Base-by-base conservation (phyloP, 1,140 invertebrate species). In the Cydia pomonella region DNA sequence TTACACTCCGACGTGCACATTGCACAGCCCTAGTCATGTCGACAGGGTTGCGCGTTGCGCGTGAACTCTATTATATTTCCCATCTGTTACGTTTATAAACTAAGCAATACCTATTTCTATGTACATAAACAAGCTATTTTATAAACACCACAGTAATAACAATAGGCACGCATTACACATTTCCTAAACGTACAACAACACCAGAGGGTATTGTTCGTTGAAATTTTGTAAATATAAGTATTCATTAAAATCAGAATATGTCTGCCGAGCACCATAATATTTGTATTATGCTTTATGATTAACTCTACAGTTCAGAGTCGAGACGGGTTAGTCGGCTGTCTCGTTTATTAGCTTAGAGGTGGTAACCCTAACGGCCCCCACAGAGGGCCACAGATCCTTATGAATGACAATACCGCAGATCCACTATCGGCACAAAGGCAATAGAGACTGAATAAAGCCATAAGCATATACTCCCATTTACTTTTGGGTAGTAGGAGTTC, bases 381-480 rank as follows among this genome's bases (percentile, higher is more conserved):
- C 87, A n/a, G n/a, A n/a, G n/a, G n/a, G n/a, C n/a, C n/a, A n/a
- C n/a, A 89, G 85, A 89, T 75, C 91, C 66, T 75, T 66, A 90
- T 92, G 90, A 92, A 92, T 91, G 90, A 92, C 89, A 92, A 92
- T 91, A 59, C 21, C 53, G 53, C 21, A 59, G 6, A 59, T 59
- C 53, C 9, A 9, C 6, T n/a, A 3, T 12, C 23, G 9, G 21
- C 50, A 59, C n/a, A 21, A 18, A 59, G n/a, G 18, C 50, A 59
- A 18, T 59, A 21, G n/a, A 18, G 3, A 21, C 38, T 21, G 2
- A 59, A 59, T 59, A 18, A 21, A 59, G n/a, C 18, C 53, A 23
- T 59, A 59, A 7, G 50, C 21, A 23, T 21, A 10, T 23, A 21
- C 18, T 23, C 7, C 21, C 10, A 59, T 59, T 59, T 59, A 10